Evolutionary conservation across 2,888 invertebrate species (phyloP), one percentile per base, ranked within the genome.

Genomic region (Standfussiana lucernea): DNA sequence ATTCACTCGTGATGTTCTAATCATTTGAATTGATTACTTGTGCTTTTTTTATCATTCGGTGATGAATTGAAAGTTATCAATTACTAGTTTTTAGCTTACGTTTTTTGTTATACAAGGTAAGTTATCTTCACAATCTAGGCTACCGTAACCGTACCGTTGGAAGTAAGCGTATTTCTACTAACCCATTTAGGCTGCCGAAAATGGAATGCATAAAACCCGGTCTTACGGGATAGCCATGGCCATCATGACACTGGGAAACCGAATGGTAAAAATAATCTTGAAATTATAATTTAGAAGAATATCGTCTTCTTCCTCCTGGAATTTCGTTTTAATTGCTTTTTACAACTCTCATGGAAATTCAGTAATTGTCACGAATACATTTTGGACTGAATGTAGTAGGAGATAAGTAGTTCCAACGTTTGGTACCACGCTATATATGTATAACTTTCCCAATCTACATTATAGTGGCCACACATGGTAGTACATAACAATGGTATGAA

Each of bases 21-120:
- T 87, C 82, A 77, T 82, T 75, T 72, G 64, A 77, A 85, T 82
- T 79, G 82, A 87, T 87, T 82, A 87, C 68, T 87, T 75, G 62
- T 59, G 69, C 72, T 85, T 75, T 65, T 77, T 85, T 53, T 74
- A 77, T 82, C 32, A 56, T 69, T 72, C 18, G 1, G 18, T 53
- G 15, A 85, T 82, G 21, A 67, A 73, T 77, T 70, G 62, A 35
- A 40, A 85, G 71, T 61, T 71, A 32, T 82, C n/a, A 72, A 64
- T 83, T 64, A 67, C 53, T 67, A 6, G 28, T 28, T 56, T 24
- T 56, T 40, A 40, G 28, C 13, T 64, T 47, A 0, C 24, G 2
- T 37, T 50, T 59, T 78, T 40, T 50, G 5, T 24, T 59, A 13
- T 66, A 18, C 21, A 24, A 50, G 28, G 37, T 69, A n/a, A n/a